Conservation (phyloP, 2,888 invertebrate species). For the Masnerella sp. region DNA sequence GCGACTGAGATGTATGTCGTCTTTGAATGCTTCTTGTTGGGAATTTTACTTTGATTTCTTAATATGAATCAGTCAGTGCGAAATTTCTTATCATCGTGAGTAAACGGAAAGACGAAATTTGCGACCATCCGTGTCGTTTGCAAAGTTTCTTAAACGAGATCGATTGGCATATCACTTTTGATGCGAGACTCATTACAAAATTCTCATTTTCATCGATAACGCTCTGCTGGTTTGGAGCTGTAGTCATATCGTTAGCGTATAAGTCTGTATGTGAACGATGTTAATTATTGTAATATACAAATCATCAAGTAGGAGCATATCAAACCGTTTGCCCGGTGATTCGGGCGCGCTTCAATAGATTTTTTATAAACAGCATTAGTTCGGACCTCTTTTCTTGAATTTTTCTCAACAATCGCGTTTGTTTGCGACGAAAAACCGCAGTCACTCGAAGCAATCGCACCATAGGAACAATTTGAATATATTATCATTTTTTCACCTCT, state of each 20-base stretch:
- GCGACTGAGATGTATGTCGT: too few species aligned
- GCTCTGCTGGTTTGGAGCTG: slow-evolving; percentile 77
- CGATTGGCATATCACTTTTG: slow-evolving; percentile 62
- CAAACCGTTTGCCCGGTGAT: slow-evolving; percentile 71
- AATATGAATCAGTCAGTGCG: slow-evolving; percentile 25
- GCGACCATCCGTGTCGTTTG: slow-evolving; percentile 46
- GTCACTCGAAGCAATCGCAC: slow-evolving; percentile 71
- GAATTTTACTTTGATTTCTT: slow-evolving; percentile 13
- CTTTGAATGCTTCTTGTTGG: too few species aligned
- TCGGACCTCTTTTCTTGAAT: slow-evolving; percentile 67
- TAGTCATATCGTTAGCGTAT: slow-evolving; percentile 76
- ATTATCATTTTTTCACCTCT: slow-evolving; percentile 74
- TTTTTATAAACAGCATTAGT: slow-evolving; percentile 74
- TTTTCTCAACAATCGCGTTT: slow-evolving; percentile 65
- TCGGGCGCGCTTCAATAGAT: slow-evolving; percentile 73
- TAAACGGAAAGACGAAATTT: slow-evolving; percentile 39
- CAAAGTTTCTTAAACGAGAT: slow-evolving; percentile 51
- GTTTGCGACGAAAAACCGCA: slow-evolving; percentile 67
- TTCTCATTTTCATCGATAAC: slow-evolving; percentile 74
- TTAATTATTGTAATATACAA: slow-evolving; percentile 77
- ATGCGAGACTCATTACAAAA: slow-evolving; percentile 66
- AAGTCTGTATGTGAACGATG: slow-evolving; percentile 76
- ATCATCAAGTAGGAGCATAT: slow-evolving; percentile 73
- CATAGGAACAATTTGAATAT: slow-evolving; percentile 72
- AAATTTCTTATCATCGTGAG: slow-evolving; percentile 33